Conservation (phyloP, 2,113 vertebrate genomes). For the Plestiodon gilberti region DNA sequence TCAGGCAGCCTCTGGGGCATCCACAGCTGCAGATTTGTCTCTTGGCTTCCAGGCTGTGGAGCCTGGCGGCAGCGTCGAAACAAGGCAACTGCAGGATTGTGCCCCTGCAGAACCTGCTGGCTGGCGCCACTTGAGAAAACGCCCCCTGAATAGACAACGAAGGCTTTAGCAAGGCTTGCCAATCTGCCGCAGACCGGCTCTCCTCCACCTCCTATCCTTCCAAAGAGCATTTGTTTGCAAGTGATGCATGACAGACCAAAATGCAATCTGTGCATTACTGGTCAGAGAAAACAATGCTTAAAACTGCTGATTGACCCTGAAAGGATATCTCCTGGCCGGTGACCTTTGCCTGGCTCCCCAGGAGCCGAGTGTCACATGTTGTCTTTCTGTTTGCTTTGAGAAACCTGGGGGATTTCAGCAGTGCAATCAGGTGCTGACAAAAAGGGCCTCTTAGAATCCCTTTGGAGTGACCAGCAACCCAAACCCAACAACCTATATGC, state of each 20-base stretch:
- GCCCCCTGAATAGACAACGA: too few species aligned
- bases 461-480: neutral
- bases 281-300: neutral
- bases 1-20: too few species aligned
- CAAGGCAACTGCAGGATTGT: too few species aligned
- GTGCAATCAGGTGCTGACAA: neutral
- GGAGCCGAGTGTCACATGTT: neutral
- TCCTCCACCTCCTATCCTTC: neutral
- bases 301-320: neutral
- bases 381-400: neutral
- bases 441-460: neutral
- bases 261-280: neutral
- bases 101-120: too few species aligned
- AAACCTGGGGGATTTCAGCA: neutral
- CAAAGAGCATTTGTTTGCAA: neutral
- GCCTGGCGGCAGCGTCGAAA: too few species aligned
- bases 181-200: too few species aligned
- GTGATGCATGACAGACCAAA: neutral
- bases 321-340: neutral
- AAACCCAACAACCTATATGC: neutral
- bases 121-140: too few species aligned
- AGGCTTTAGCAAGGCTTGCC: too few species aligned
- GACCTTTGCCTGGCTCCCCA: slow-evolving; percentile 7
- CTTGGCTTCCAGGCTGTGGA: too few species aligned
- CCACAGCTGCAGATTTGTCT: too few species aligned